phyloP scores from a whole-genome alignment of 64 coral and sea anemone species.

The Stichodactyla mertensii region DNA sequence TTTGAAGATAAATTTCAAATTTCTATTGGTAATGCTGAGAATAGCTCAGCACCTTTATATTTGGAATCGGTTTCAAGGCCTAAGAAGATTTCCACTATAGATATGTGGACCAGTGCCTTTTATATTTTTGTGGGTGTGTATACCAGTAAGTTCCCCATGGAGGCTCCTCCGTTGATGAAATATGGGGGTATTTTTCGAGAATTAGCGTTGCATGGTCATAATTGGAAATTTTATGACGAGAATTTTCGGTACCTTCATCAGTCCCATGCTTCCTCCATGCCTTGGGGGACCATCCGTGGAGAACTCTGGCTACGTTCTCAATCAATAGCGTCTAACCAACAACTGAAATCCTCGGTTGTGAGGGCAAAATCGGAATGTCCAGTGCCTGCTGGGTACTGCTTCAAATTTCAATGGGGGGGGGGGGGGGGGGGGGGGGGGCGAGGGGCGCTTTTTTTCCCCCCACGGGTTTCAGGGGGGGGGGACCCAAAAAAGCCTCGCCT shows the following conservation, averaged over 20 bases:
- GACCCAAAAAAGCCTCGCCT: too few species aligned
- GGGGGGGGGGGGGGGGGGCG: too few species aligned
- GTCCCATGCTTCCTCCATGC: too few species aligned
- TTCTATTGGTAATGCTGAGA: background rate
- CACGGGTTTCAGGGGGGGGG: too few species aligned
- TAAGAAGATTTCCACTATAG: background rate
- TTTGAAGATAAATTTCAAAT: slow-evolving; percentile 24
- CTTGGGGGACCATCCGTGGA: background rate
- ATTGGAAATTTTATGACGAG: slow-evolving; percentile 37
- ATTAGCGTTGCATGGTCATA: background rate
- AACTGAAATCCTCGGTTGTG: background rate
- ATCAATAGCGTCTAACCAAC: background rate
- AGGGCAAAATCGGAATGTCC: background rate
- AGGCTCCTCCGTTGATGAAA: too few species aligned
- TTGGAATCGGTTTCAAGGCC: background rate
- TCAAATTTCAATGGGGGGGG: background rate
- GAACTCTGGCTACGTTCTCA: slow-evolving; percentile 25
- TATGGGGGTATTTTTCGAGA: too few species aligned
- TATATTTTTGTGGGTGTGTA: slow-evolving; percentile 32
- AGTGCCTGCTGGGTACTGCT: background rate
- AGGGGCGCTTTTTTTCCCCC: too few species aligned
- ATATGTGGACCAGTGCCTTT: slow-evolving; percentile 23
- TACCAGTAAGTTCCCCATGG: background rate
- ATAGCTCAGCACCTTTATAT: background rate
- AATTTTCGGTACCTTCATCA: slow-evolving; percentile 16